These are phyloP conservation scores for Girardinichthys multiradiatus DNA, from an alignment of 2,113 vertebrate species.

Conservation along the genomic window DNA sequence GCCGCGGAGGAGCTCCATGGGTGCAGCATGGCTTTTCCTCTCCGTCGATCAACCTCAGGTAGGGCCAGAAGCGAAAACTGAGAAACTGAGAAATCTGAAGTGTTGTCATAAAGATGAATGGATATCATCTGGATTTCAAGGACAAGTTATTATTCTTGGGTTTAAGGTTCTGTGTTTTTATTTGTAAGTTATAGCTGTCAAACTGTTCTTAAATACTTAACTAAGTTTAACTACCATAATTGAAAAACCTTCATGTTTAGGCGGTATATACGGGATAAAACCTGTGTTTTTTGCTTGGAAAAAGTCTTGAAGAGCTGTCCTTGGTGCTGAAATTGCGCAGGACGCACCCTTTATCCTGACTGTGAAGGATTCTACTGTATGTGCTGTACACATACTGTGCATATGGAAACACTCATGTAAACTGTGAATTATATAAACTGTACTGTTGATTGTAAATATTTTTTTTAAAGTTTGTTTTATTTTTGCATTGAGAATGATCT, in stretches of 20 bases:
- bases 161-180: neutral
- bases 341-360: conserved; percentile 29
- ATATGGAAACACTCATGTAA: neutral
- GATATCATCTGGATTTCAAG: neutral
- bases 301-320: conserved; percentile 44
- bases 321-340: conserved; percentile 47
- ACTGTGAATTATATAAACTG: neutral
- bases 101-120: neutral
- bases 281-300: neutral
- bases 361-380: neutral
- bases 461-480: no score
- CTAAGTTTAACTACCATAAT: neutral
- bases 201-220: neutral
- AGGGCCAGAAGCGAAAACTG: conserved; percentile 53
- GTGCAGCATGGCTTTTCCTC: conserved; percentile 91
- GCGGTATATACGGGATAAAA: neutral
- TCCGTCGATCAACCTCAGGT: conserved; percentile 96
- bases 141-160: neutral
- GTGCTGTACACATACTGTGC: neutral
- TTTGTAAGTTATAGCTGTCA: neutral
- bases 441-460: neutral
- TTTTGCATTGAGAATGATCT: no score
- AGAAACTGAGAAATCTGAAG: neutral
- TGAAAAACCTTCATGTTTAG: neutral
- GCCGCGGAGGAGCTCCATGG: conserved; percentile 69